These are phyloP conservation scores for Terrapene triunguis DNA, from an alignment of 2,113 vertebrate genomes.

Conservation along the genomic window DNA sequence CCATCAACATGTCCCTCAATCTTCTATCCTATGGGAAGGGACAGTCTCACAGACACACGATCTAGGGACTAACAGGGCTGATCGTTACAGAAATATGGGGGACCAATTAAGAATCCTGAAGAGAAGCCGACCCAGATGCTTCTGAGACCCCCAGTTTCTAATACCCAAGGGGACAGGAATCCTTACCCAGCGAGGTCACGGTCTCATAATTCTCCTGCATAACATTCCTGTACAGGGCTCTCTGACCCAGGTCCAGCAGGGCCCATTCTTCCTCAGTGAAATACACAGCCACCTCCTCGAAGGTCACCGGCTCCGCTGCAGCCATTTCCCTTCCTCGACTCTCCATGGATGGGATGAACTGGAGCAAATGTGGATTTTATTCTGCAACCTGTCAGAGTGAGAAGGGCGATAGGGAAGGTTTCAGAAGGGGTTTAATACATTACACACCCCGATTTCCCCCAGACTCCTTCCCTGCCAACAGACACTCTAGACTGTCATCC, in stretches of 20 bases:
- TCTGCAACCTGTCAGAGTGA: too few relatives aligned
- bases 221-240: neutral
- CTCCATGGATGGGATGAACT: too few relatives aligned
- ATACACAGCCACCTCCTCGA: neutral
- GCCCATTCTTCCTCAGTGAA: conserved; percentile 13
- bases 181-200: neutral
- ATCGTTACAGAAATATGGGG: neutral
- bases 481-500: too few relatives aligned
- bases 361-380: too few relatives aligned
- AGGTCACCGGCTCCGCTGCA: neutral
- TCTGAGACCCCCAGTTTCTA: neutral
- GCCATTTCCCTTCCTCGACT: too few relatives aligned
- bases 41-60: neutral
- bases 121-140: neutral
- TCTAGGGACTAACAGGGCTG: neutral
- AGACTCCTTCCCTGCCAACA: too few relatives aligned
- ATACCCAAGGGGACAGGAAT: neutral
- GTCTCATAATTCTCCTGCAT: neutral
- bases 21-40: neutral
- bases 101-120: neutral
- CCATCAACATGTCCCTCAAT: too few relatives aligned
- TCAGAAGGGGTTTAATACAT: too few relatives aligned
- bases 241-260: neutral
- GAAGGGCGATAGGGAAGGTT: too few relatives aligned
- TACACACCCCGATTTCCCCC: too few relatives aligned